Base-by-base conservation (phyloP, 2,113 vertebrate species). In the Egretta garzetta region DNA sequence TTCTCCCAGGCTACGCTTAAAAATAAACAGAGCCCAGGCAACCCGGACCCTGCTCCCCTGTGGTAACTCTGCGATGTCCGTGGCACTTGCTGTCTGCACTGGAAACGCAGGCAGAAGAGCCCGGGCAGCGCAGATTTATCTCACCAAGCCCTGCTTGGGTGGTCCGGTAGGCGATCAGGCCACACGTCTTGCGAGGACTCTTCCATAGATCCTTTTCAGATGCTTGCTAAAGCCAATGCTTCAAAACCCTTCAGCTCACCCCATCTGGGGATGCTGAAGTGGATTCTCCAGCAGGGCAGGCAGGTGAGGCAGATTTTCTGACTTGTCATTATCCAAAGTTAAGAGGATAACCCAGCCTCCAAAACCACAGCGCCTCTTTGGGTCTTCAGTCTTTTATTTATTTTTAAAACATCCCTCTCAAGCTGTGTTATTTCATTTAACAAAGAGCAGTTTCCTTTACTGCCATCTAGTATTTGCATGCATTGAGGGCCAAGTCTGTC, bases 11-110 rank as follows among this genome's bases (percentile, higher is more conserved):
- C 67, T n/a, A 12, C 1, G 3, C 94, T 93, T 73, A 85, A 94
- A 97, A 95, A 94, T 27, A 94, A 97, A 88, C 32, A 81, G 11
- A 93, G 88, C 85, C n/a, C 70, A 28, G 80, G 75, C 79, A 87
- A 33, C 64, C 35, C 3, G 0, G 60, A 14, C 37, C 39, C 55
- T 11, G 37, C 41, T 84, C 8, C 88, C 52, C 19, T 1, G 12
- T 1, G 1, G 41, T 33, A 80, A 37, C 21, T 37, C 3, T 1
- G 21, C 17, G 1, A 2, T 16, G 35, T 67, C 94, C 37, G 1
- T 67, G 80, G 32, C 24, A 14, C n/a, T 47, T 18, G 24, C 52
- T 64, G 43, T 19, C 66, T 21, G 7, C 41, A 23, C 26, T 77
- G 80, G 70, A 73, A 80, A 37, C 19, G 21, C 33, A 47, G 33